These are phyloP conservation scores for Rattus rattus DNA, from an alignment of 2,113 vertebrate genomes.

Conservation along the genomic window DNA sequence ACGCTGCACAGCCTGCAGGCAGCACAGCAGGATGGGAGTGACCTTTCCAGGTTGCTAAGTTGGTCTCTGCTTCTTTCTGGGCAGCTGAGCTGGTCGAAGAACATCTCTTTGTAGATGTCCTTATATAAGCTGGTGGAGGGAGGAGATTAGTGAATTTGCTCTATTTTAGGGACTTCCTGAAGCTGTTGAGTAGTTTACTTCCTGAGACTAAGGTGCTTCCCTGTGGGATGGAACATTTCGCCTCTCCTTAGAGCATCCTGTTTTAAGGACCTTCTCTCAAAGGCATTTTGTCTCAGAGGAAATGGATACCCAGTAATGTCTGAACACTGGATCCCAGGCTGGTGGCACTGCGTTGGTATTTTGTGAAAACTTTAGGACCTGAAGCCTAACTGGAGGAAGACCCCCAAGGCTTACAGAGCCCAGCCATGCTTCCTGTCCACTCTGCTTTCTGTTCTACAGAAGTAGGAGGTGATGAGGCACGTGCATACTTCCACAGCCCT, in stretches of 20 bases:
- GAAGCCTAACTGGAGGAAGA: background rate
- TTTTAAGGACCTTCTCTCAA: background rate
- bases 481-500: background rate
- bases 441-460: background rate
- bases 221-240: background rate
- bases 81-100: background rate
- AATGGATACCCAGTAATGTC: background rate
- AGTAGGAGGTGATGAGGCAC: background rate
- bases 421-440: too few species aligned
- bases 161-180: background rate
- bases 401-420: background rate
- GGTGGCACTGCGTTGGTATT: background rate
- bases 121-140: background rate
- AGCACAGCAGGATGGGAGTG: fast-evolving
- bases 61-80: background rate
- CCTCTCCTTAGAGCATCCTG: background rate
- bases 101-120: background rate
- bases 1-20: background rate
- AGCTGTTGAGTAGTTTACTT: background rate
- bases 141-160: background rate
- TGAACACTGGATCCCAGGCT: background rate
- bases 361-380: background rate
- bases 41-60: background rate
- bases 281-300: background rate
- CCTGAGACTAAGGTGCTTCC: background rate